Base-by-base conservation (phyloP, 1,140 invertebrate species). In the Neodiprion fabricii region DNA sequence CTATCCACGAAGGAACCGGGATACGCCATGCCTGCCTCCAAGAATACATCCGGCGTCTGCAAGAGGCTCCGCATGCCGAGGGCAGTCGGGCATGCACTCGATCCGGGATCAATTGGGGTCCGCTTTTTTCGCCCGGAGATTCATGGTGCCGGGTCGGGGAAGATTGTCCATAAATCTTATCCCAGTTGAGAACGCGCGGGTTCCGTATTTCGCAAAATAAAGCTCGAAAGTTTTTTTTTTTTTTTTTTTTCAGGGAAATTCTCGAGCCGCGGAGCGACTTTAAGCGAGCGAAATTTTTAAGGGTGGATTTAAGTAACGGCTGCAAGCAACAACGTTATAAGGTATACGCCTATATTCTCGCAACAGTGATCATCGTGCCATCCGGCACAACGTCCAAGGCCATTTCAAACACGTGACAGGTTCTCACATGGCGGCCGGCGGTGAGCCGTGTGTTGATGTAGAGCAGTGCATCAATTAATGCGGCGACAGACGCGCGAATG, bases 401-500 rank as follows among this genome's bases (percentile, higher is more conserved):
- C 53, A 61, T 61, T 61, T 9, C 71, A 70, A 73, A 75, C 85
- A 86, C 79, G 79, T 86, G 85, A 83, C 81, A 79, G 77, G 77
- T 85, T 86, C 85, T 85, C 84, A 86, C 83, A 80, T 83, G 83
- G 81, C 78, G 80, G 67, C 73, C 77, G 79, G 67, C 77, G 53
- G 53, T 61, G 53, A 61, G 69, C 75, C 78, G 70, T 76, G 77
- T 83, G 82, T 84, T 86, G 82, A 87, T 85, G 81, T 79, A 82
- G 77, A 61, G 74, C 74, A 79, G 78, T 81, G 82, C 83, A 84
- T 85, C 83, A 86, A 87, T 86, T 86, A 87, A 86, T 87, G 82
- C 84, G 83, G 78, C 82, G 79, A 80, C 84, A 84, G 11, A 61
- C 83, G 84, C 82, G 82, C 83, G 84, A 85, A 85, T 85, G 83